A percentile compares a stretch with the other conserved stretches of the same genome.
Evolutionary conservation across 2,113 vertebrate species (phyloP).

Genomic region (Nibea albiflora): DNA sequence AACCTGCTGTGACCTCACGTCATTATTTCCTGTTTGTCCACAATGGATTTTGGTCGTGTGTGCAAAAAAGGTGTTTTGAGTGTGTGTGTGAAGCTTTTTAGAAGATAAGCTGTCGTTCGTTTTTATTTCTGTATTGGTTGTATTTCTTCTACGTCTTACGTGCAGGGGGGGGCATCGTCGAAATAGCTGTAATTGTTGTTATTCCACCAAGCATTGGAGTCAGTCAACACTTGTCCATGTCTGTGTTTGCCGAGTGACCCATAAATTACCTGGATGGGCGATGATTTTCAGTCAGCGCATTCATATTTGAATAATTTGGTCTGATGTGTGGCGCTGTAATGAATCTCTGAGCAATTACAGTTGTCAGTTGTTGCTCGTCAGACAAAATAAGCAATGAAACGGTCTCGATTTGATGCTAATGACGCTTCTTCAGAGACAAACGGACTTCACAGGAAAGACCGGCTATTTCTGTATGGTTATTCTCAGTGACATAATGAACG

Average conservation of each 20-base stretch:
- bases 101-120: not conserved
- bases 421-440: too few species aligned
- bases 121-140: not conserved
- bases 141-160: not conserved
- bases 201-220: not conserved
- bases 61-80: not conserved
- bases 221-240: not conserved
- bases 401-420: too few species aligned
- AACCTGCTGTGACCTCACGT: slow-evolving; percentile 39
- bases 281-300: not conserved
- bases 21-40: slow-evolving; percentile 73
- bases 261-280: not conserved
- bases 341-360: too few species aligned
- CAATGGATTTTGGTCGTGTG: slow-evolving; percentile 22
- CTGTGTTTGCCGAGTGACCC: not conserved
- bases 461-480: too few species aligned
- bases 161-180: too few species aligned
- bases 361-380: not conserved
- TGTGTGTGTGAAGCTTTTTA: not conserved
- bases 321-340: not conserved
- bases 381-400: not conserved
- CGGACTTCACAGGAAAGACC: too few species aligned
- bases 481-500: too few species aligned
- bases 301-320: not conserved
- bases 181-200: not conserved